phyloP scores from a whole-genome alignment of 2,113 vertebrate species.

The Dasyprocta punctata region DNA sequence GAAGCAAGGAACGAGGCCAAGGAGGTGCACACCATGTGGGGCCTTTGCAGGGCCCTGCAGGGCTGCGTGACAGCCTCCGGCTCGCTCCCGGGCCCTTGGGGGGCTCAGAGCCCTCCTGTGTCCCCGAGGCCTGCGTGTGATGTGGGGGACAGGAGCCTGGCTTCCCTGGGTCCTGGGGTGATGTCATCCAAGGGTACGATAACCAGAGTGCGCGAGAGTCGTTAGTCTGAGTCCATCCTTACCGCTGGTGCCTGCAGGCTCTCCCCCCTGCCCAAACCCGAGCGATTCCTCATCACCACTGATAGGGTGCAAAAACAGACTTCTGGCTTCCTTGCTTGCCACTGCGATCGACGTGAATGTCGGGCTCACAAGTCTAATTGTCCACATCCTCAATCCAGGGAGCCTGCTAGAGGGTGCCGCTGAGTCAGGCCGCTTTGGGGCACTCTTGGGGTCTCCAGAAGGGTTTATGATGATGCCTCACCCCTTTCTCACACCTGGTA shows the following conservation, averaged over 20 bases:
- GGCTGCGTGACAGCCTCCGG: neutral
- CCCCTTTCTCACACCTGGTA: neutral
- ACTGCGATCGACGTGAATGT: neutral
- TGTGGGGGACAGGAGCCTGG: rapidly evolving
- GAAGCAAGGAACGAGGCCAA: rapidly evolving
- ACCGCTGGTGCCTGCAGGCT: neutral
- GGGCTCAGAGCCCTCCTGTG: neutral
- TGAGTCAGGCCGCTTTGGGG: conserved; percentile 37
- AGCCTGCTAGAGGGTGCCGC: conserved; percentile 15
- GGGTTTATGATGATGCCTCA: neutral
- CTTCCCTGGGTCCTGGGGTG: no score
- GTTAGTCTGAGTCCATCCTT: rapidly evolving
- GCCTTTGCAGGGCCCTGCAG: neutral
- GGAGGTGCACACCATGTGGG: rapidly evolving
- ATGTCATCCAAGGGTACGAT: neutral
- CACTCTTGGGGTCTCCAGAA: neutral
- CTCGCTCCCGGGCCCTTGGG: neutral
- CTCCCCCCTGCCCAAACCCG: neutral
- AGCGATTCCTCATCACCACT: neutral
- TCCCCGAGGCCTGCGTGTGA: rapidly evolving
- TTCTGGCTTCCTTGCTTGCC: neutral
- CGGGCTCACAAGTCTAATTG: conserved; percentile 50
- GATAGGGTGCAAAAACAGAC: conserved; percentile 57
- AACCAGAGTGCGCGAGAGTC: rapidly evolving
- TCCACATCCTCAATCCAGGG: conserved; percentile 53